These are phyloP conservation scores for Eurytoma californica DNA, from an alignment of 2,888 invertebrate genomes.

Conservation along the genomic window DNA sequence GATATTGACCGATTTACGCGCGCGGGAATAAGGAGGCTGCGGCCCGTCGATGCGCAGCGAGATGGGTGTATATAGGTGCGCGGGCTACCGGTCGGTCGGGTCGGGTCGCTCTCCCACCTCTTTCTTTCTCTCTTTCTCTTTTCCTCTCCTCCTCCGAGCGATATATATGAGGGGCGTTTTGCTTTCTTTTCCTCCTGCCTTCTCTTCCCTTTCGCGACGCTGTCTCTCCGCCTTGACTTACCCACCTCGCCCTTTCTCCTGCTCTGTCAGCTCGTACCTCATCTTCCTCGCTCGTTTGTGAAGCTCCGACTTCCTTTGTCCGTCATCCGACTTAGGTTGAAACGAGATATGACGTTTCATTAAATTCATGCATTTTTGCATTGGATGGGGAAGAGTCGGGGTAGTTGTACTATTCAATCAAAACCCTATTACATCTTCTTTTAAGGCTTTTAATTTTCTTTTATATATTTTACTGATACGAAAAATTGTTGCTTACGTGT, in stretches of 20 bases:
- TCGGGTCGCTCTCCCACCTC: conserved; percentile 68
- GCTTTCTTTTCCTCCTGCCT: conserved; percentile 63
- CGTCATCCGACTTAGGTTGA: not conserved
- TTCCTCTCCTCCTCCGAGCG: conserved; percentile 10
- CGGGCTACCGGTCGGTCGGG: conserved; percentile 73
- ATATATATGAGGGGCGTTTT: not conserved
- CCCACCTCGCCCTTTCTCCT: conserved; percentile 58
- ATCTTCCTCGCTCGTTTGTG: conserved; percentile 56
- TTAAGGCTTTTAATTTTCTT: no score
- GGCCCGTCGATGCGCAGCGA: conserved; percentile 64
- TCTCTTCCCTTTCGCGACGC: not conserved
- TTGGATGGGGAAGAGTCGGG: no score
- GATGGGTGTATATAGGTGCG: conserved; percentile 67
- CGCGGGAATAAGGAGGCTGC: conserved; percentile 64
- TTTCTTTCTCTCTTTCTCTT: conserved; percentile 9
- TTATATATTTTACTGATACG: no score
- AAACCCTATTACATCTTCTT: no score
- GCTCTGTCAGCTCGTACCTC: conserved; percentile 62
- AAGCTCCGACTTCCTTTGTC: not conserved
- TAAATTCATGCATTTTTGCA: no score
- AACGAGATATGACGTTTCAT: not conserved
- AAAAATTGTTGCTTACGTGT: no score
- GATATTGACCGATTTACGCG: conserved; percentile 30
- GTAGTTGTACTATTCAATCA: no score
- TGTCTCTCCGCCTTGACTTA: conserved; percentile 46